A percentile compares a stretch with the other conserved stretches of the same genome.
These are phyloP conservation scores for Chelonia mydas DNA, from an alignment of 2,797 vertebrate species.

Conservation along the genomic window DNA sequence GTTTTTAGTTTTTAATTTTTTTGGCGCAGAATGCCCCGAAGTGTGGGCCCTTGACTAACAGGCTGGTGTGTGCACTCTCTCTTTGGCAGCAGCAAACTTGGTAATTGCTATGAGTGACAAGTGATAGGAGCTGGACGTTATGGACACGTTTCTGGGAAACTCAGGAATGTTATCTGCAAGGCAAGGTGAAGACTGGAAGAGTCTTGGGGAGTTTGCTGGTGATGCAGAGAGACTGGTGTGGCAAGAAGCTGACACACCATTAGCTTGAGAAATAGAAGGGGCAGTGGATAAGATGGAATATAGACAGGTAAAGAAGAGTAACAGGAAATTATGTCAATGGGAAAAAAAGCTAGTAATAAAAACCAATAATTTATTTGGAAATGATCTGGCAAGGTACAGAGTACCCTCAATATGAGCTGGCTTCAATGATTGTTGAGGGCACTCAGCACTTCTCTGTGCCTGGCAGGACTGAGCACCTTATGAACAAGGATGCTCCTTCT, in stretches of 20 bases:
- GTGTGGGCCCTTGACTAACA: background rate
- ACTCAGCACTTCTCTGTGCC: background rate
- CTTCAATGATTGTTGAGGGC: background rate
- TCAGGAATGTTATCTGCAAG: background rate
- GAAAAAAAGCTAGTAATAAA: background rate
- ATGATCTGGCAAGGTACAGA: background rate
- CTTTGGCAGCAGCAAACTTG: background rate
- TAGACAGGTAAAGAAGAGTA: background rate
- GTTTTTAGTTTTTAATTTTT: too few relatives aligned
- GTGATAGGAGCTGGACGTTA: background rate
- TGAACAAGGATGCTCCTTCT: background rate
- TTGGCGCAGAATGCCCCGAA: background rate
- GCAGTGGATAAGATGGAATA: background rate
- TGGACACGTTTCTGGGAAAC: background rate
- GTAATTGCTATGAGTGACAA: background rate
- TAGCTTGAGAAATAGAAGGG: background rate
- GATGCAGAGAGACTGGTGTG: background rate
- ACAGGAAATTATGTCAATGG: background rate
- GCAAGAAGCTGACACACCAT: background rate
- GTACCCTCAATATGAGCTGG: background rate
- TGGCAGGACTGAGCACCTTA: background rate
- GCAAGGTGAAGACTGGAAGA: background rate
- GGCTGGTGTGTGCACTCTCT: background rate
- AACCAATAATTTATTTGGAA: background rate
- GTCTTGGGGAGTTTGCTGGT: background rate